Evolutionary conservation across 2,888 invertebrate genomes (phyloP).

Genomic region (Drosophila kuntzei): DNA sequence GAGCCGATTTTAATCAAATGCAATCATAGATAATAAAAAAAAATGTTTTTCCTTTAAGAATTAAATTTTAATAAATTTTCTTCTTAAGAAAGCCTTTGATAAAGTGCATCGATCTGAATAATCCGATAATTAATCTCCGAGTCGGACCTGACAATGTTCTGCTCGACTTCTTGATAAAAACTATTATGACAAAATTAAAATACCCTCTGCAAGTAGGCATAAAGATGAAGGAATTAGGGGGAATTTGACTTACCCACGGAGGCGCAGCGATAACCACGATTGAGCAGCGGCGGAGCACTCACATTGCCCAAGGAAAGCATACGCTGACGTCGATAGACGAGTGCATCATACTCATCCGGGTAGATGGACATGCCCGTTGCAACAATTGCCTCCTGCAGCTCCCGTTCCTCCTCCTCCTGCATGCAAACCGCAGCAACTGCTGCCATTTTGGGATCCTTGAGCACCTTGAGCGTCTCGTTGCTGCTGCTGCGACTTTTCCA

Average conservation of each 20-base stretch:
- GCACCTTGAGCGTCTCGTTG: constrained; percentile 89
- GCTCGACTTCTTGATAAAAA: too few species aligned
- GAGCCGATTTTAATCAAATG: too few species aligned
- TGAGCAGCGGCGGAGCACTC: constrained; percentile 87
- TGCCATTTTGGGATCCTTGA: constrained; percentile 92
- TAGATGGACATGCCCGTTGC: constrained; percentile 87
- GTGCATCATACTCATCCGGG: constrained; percentile 86
- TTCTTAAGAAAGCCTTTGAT: too few species aligned
- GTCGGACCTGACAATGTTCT: too few species aligned
- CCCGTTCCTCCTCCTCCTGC: constrained; percentile 90
- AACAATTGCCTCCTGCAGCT: constrained; percentile 91
- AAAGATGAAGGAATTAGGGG: not conserved
- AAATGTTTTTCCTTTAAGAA: too few species aligned
- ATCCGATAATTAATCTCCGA: too few species aligned
- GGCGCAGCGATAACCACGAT: constrained; percentile 87
- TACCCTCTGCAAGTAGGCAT: too few species aligned
- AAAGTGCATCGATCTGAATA: too few species aligned
- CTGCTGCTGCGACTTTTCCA: constrained; percentile 95
- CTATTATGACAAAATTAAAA: too few species aligned
- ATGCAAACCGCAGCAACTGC: constrained; percentile 92
- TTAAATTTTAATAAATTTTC: too few species aligned
- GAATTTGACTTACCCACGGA: constrained; percentile 86
- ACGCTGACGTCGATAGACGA: constrained; percentile 86
- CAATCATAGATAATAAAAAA: too few species aligned
- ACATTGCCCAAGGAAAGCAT: constrained; percentile 90